Evolutionary conservation across 2,113 vertebrate genomes (phyloP).

Genomic region (Chaenocephalus aceratus): DNA sequence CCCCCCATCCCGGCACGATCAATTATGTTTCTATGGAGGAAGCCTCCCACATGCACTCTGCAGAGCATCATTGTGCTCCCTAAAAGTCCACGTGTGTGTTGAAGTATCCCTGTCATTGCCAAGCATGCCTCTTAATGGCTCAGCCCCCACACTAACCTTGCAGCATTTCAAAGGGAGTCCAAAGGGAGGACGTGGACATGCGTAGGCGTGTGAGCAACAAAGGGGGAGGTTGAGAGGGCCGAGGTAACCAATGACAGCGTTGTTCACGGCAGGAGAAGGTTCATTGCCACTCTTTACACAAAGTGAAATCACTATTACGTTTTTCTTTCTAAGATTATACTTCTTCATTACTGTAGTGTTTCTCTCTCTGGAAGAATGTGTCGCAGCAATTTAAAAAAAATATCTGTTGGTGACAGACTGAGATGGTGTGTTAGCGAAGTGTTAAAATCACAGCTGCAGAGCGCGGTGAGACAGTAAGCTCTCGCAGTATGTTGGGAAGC

Average conservation of each 20-base stretch:
- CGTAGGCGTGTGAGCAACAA: conserved; percentile 59
- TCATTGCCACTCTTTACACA: conserved; percentile 15
- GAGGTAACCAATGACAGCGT: conserved; percentile 39
- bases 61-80: conserved; percentile 61
- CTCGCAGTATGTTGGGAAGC: conserved; percentile 37
- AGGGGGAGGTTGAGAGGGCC: conserved; percentile 44
- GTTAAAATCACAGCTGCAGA: conserved; percentile 63
- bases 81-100: conserved; percentile 61
- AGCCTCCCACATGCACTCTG: conserved; percentile 68
- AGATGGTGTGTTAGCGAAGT: conserved; percentile 58
- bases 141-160: conserved; percentile 75
- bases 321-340: too few relatives aligned
- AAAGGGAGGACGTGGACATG: conserved; percentile 57
- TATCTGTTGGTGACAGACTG: too few relatives aligned
- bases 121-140: conserved; percentile 57
- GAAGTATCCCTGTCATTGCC: conserved; percentile 72
- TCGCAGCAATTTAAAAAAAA: neutral
- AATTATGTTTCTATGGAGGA: conserved; percentile 41
- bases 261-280: conserved; percentile 19
- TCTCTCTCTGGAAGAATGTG: neutral
- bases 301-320: conserved; percentile 3
- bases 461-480: conserved; percentile 2
- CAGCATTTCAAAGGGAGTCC: conserved; percentile 68
- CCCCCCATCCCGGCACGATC: conserved; percentile 19
- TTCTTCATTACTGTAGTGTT: neutral